These are phyloP conservation scores for Gracilinanus agilis DNA, from an alignment of 2,113 vertebrate species.

Conservation along the genomic window DNA sequence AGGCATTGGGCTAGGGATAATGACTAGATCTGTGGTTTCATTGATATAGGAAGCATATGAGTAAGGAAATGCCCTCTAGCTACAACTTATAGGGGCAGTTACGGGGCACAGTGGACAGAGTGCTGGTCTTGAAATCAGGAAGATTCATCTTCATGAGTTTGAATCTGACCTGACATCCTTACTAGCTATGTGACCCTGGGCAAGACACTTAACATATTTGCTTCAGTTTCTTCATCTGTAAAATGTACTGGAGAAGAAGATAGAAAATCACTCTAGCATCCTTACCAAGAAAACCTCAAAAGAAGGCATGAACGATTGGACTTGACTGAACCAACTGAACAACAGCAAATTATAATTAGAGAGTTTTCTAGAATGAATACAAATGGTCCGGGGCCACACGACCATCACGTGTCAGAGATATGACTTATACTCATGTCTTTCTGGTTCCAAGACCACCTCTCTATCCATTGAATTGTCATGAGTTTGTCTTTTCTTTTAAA, in stretches of 20 bases:
- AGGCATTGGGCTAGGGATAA: background rate
- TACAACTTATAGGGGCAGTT: background rate
- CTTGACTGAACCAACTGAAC: no score
- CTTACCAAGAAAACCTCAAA: no score
- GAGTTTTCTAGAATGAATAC: background rate
- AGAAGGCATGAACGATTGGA: no score
- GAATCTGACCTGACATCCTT: no score
- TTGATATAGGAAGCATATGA: background rate
- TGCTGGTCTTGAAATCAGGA: no score
- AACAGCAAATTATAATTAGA: background rate
- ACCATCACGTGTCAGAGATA: background rate
- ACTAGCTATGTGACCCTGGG: no score
- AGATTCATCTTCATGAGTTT: no score
- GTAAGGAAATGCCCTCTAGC: background rate
- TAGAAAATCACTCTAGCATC: no score
- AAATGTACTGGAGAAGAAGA: no score
- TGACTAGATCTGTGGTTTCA: background rate
- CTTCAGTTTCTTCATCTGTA: no score
- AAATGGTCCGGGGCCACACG: background rate
- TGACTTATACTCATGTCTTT: background rate
- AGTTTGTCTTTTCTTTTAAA: constrained; percentile 8
- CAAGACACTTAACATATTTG: no score
- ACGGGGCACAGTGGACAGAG: no score
- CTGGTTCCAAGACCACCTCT: background rate
- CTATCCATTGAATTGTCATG: background rate